Base-by-base conservation (phyloP, 2,113 vertebrate genomes). In the Nerophis lumbriciformis region DNA sequence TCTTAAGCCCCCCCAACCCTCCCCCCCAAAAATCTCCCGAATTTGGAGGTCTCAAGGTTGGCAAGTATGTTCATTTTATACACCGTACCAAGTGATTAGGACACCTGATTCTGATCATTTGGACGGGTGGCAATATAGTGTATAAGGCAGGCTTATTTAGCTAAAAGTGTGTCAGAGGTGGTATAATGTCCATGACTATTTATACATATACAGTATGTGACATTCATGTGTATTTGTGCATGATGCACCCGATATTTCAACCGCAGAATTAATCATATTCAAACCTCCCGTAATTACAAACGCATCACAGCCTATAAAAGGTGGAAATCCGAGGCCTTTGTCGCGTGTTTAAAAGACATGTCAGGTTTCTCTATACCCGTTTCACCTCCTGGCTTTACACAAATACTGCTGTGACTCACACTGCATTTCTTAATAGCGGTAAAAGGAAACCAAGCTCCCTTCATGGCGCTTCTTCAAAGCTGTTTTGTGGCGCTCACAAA, bases 261-360 rank as follows among this genome's bases (percentile, higher is more conserved):
- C 11, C 42, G 42, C 42, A 45, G 42, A 45, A 45, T 45, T 8
- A 8, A 11, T 53, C 28, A 10, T 19, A 53, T 53, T 53, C 9
- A 10, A 8, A 28, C 53, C 59, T 62, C 45, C 50, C 6, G 59
- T 72, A 76, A 84, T 83, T 72, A 76, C 52, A 76, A 68, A 79
- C 75, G 68, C 71, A 45, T 79, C 65, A 68, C 69, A 14, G 59
- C 44, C 53, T 70, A 62, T 48, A 70, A 45, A 28, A 45, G 74
- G 65, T 68, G 62, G 66, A 75, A 73, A 86, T 77, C 78, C 71
- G 68, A 68, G 54, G 63, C 48, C 59, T 58, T 75, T 80, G 59
- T 69, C 42, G 48, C 48, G 57, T 5, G 36, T 56, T 75, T 66
- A 64, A 65, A 77, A 76, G 64, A 69, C 67, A 77, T 55, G 64